These are phyloP conservation scores for Pipistrellus pipistrellus DNA, from an alignment of 2,797 vertebrate genomes.

Conservation along the genomic window DNA sequence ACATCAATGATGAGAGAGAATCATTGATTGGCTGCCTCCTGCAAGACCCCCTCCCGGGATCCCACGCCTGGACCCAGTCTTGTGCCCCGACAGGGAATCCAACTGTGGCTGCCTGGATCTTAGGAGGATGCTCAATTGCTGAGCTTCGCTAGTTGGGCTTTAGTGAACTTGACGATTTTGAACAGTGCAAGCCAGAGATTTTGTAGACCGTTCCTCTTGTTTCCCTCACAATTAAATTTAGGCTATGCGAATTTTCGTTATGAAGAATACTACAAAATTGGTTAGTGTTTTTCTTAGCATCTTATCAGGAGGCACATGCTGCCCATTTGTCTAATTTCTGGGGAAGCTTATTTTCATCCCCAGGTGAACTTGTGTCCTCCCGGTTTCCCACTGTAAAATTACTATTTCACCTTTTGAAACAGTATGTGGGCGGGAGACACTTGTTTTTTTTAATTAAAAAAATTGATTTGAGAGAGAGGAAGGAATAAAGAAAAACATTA, in stretches of 20 bases:
- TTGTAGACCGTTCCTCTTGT: conserved; percentile 37
- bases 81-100: too few species aligned
- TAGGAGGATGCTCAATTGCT: too few species aligned
- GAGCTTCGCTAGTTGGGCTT: too few species aligned
- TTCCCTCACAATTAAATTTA: conserved; percentile 1
- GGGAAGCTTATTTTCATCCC: neutral
- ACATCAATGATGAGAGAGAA: too few species aligned
- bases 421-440: neutral
- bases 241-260: conserved; percentile 3
- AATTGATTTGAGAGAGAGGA: neutral
- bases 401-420: neutral
- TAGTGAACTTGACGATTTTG: conserved; percentile 39
- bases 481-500: neutral
- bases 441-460: neutral
- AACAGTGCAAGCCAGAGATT: conserved; percentile 40
- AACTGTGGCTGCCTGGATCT: too few species aligned
- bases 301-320: neutral
- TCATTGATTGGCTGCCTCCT: too few species aligned
- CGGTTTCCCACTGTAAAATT: neutral
- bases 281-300: conserved; percentile 21
- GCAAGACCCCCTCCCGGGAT: too few species aligned
- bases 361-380: neutral
- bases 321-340: neutral
- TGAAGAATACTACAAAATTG: conserved; percentile 9
- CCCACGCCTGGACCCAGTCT: too few species aligned